Conservation (phyloP, 2,113 vertebrate genomes). For the Melanostigma gelatinosum region DNA sequence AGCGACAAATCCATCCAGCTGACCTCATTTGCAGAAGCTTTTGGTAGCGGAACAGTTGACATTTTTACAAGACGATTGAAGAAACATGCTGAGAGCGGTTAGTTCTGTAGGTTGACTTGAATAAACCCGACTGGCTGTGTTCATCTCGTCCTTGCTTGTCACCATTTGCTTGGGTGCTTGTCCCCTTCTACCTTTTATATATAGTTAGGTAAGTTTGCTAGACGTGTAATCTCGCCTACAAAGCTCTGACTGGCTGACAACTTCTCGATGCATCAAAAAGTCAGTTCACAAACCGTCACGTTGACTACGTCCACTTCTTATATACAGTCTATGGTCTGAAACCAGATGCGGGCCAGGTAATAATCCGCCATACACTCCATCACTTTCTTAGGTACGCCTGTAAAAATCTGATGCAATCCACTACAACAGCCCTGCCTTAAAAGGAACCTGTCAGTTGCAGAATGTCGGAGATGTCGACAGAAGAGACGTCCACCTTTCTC, state of each 20-base stretch:
- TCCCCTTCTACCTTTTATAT: background rate
- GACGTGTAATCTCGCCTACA: background rate
- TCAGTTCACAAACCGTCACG: too few species aligned
- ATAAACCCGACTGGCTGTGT: background rate
- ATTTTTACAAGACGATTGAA: background rate
- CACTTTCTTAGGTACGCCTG: too few species aligned
- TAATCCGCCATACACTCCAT: too few species aligned
- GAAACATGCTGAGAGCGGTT: background rate
- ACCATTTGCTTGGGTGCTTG: background rate
- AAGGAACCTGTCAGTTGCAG: too few species aligned
- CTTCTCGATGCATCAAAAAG: background rate
- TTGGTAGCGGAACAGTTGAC: background rate
- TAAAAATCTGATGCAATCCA: too few species aligned
- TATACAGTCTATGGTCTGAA: too few species aligned
- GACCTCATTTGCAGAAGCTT: background rate
- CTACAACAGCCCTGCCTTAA: too few species aligned
- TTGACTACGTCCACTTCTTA: too few species aligned
- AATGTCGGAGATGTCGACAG: too few species aligned
- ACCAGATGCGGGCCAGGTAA: too few species aligned
- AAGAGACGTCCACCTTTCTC: too few species aligned
- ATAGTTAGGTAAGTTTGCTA: background rate
- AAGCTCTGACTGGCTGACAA: background rate
- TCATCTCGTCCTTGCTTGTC: background rate
- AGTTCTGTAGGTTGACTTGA: background rate
- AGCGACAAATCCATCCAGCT: background rate